Percentiles rank a stretch among this genome's conserved stretches.
These are phyloP conservation scores for Epiblema foenella DNA, from an alignment of 2,888 invertebrate species.

Conservation along the genomic window DNA sequence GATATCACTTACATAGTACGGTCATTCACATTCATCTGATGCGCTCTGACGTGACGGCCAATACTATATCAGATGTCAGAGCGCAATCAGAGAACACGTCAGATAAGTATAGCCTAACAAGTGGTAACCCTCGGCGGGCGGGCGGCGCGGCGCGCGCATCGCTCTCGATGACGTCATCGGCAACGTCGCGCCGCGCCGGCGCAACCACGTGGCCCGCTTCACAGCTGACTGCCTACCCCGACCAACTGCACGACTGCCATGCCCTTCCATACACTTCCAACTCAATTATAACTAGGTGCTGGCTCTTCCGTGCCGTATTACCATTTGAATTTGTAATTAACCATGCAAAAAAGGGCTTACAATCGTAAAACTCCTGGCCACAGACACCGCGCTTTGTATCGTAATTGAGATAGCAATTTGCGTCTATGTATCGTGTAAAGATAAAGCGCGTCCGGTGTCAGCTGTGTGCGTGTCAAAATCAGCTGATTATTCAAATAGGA, in stretches of 20 bases:
- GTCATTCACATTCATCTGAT: no score
- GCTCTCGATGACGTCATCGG: constrained; percentile 64
- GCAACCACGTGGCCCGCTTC: constrained; percentile 67
- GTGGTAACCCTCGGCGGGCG: constrained; percentile 8
- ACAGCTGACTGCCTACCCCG: constrained; percentile 62
- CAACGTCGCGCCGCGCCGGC: constrained; percentile 51
- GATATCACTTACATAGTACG: no score
- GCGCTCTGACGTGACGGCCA: no score
- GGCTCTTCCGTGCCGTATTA: constrained; percentile 5
- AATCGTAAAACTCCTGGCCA: constrained; percentile 7
- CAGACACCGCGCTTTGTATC: constrained; percentile 12
- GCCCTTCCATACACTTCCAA: constrained; percentile 14
- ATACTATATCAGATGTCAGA: no score
- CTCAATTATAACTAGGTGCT: constrained; percentile 3
- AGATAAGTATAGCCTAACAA: background rate
- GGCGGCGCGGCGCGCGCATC: constrained; percentile 52
- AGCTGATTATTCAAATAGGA: constrained; percentile 86
- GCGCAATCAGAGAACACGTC: no score
- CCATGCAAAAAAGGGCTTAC: constrained; percentile 17
- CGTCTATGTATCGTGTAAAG: constrained; percentile 48
- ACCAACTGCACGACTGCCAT: constrained; percentile 23
- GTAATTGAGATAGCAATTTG: constrained; percentile 24
- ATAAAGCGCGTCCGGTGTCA: constrained; percentile 79
- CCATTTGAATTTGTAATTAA: constrained; percentile 23
- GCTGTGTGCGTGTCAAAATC: constrained; percentile 85